Evolutionary conservation across 2,113 vertebrate species (phyloP).

Genomic region (Martes martes): DNA sequence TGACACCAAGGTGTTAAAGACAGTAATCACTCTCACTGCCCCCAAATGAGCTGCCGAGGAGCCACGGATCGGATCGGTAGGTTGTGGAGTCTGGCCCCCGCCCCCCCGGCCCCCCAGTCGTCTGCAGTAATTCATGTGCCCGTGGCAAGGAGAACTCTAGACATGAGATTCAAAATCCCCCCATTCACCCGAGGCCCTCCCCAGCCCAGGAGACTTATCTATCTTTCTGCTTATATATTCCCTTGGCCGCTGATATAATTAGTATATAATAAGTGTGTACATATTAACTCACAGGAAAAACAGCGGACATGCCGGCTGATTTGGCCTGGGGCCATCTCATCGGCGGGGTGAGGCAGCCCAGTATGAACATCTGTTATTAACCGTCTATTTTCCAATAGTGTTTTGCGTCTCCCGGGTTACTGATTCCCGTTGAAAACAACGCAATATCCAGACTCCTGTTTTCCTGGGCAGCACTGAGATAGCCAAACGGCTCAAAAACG

Average conservation of each 20-base stretch:
- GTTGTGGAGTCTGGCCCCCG: neutral
- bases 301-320: conserved; percentile 8
- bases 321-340: conserved; percentile 58
- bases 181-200: neutral
- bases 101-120: neutral
- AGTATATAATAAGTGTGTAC: conserved; percentile 61
- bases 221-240: conserved; percentile 54
- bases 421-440: neutral
- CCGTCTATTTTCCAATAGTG: conserved; percentile 39
- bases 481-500: neutral
- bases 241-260: conserved; percentile 56
- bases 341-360: conserved; percentile 18
- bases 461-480: neutral
- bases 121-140: neutral
- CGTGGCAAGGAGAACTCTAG: neutral
- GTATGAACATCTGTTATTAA: conserved; percentile 68
- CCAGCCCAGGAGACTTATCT: neutral
- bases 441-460: neutral
- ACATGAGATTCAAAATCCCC: neutral
- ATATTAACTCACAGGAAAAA: conserved; percentile 59
- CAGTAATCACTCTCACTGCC: neutral
- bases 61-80: neutral
- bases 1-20: neutral
- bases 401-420: conserved; percentile 49
- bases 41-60: neutral